Conservation (phyloP, 2,113 vertebrate species). For the Ammodytes dubius region DNA sequence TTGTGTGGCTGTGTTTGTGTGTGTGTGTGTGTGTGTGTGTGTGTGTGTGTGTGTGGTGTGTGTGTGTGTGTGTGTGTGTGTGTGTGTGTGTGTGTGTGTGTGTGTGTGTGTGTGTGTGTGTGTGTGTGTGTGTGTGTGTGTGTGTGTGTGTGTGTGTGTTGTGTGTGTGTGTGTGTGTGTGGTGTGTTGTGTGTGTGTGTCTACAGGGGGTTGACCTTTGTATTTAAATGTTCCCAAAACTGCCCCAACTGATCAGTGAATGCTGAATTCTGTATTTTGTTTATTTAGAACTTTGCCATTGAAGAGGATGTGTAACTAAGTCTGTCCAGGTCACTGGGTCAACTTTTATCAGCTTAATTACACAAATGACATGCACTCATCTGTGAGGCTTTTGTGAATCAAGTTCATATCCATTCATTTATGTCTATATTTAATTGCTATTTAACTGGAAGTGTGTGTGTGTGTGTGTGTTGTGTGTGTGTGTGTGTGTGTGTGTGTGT, state of each 20-base stretch:
- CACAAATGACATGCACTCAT: conserved; percentile 38
- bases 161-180: too few species aligned
- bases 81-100: too few species aligned
- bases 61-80: conserved; percentile 27
- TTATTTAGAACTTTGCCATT: conserved; percentile 39
- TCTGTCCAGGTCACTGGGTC: conserved; percentile 43
- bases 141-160: conserved; percentile 24
- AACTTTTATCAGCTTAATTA: conserved; percentile 44
- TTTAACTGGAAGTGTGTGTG: too few species aligned
- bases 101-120: too few species aligned
- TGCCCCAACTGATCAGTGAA: conserved; percentile 15
- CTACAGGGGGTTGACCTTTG: conserved; percentile 11
- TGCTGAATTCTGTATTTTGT: conserved; percentile 21
- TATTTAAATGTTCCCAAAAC: conserved; percentile 40
- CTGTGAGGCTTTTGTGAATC: background rate
- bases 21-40: conserved; percentile 30
- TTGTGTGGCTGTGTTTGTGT: conserved; percentile 25
- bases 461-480: too few species aligned
- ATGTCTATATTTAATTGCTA: background rate
- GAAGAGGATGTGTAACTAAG: conserved; percentile 42
- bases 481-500: too few species aligned
- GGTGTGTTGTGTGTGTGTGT: background rate
- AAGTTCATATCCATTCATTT: conserved; percentile 12
- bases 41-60: conserved; percentile 24
- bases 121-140: conserved; percentile 15